phyloP scores from a whole-genome alignment of 2,113 vertebrate genomes.

The Psettodes erumei region DNA sequence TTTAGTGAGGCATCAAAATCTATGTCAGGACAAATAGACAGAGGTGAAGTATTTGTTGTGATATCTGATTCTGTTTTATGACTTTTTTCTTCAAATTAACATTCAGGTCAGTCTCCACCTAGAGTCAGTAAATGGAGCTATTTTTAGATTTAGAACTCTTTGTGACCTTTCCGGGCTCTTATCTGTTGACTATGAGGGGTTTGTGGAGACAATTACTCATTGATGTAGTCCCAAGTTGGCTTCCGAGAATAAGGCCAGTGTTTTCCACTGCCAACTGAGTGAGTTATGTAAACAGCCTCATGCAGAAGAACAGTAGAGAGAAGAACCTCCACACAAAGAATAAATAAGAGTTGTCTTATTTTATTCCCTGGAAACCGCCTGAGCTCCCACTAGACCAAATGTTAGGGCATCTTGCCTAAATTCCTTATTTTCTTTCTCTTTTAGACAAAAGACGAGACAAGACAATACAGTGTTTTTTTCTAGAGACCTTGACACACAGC shows the following conservation, averaged over 20 bases:
- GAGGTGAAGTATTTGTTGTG: slow-evolving; percentile 37
- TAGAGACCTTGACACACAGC: not conserved
- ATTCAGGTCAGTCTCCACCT: slow-evolving; percentile 22
- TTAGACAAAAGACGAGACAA: slow-evolving; percentile 25
- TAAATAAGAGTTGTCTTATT: slow-evolving; percentile 31
- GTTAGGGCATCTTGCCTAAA: slow-evolving; percentile 17
- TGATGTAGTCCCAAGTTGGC: slow-evolving; percentile 58
- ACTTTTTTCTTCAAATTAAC: slow-evolving; percentile 1
- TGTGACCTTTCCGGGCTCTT: slow-evolving; percentile 52
- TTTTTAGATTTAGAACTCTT: slow-evolving; percentile 52
- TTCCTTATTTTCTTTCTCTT: not conserved
- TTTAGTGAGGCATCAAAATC: slow-evolving; percentile 48
- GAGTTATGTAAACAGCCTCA: slow-evolving; percentile 54
- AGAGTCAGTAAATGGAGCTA: slow-evolving; percentile 38
- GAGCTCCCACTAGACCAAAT: slow-evolving; percentile 22
- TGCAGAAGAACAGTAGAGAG: slow-evolving; percentile 18
- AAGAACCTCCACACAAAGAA: slow-evolving; percentile 23
- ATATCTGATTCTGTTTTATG: slow-evolving; percentile 46
- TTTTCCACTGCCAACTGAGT: slow-evolving; percentile 53
- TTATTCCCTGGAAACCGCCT: slow-evolving; percentile 20
- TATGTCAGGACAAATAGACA: slow-evolving; percentile 39
- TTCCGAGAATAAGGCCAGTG: slow-evolving; percentile 50
- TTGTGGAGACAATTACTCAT: slow-evolving; percentile 63
- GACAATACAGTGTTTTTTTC: slow-evolving; percentile 25
- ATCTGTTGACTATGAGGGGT: slow-evolving; percentile 37